Conservation (phyloP, 2,113 vertebrate species). For the Podocnemis expansa region DNA sequence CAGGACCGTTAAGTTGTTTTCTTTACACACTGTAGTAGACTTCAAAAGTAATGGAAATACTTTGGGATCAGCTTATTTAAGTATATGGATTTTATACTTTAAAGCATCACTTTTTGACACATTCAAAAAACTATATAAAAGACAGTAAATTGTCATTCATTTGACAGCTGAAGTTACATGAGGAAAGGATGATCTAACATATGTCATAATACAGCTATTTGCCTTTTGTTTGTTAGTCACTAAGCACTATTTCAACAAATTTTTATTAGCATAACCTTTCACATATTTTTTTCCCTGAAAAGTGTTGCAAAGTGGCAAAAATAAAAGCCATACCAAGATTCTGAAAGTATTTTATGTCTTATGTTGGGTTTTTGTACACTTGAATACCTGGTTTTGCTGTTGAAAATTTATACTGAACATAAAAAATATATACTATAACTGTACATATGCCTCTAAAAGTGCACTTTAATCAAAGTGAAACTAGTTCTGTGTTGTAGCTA, state of each 20-base stretch:
- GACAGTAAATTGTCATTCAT: neutral
- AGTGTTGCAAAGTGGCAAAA: neutral
- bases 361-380: neutral
- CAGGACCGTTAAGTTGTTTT: neutral
- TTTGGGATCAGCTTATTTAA: neutral
- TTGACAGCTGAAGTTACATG: neutral
- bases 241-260: constrained; percentile 15
- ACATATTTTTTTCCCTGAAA: neutral
- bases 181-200: neutral
- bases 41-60: neutral
- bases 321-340: neutral
- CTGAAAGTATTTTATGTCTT: neutral
- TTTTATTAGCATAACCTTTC: neutral
- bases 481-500: neutral
- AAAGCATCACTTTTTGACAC: neutral
- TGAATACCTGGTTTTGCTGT: neutral
- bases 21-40: neutral
- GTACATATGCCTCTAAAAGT: constrained; percentile 5
- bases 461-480: constrained; percentile 32
- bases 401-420: neutral
- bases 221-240: neutral
- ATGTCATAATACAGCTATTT: neutral
- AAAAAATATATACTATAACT: neutral
- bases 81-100: neutral
- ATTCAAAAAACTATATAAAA: neutral